Conservation (phyloP, 2,113 vertebrate species). For the Opisthocomus hoazin region DNA sequence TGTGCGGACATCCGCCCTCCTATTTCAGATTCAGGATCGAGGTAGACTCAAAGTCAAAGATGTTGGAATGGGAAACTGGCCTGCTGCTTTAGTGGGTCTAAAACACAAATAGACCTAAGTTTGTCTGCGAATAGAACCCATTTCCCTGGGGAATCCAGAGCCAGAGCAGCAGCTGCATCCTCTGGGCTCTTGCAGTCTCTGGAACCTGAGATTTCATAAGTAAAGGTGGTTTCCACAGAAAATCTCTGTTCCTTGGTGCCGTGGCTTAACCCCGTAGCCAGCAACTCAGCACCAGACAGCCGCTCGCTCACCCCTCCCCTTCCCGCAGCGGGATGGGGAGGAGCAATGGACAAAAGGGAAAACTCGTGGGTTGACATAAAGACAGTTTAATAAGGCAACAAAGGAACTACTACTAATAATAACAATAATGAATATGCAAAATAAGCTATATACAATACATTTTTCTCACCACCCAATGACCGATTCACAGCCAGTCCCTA, state of each 20-base stretch:
- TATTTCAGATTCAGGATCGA: background rate
- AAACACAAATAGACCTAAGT: background rate
- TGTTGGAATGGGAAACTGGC: fast-evolving
- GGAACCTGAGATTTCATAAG: fast-evolving
- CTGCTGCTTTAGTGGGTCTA: background rate
- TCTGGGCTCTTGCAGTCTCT: background rate
- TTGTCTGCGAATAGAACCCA: background rate
- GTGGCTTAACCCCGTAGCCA: no score
- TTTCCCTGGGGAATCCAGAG: background rate
- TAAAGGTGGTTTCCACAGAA: background rate
- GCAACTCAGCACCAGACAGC: no score
- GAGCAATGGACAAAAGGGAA: no score
- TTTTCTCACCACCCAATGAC: no score
- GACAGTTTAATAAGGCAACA: no score
- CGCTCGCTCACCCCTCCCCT: no score
- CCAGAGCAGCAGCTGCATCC: background rate
- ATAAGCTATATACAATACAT: no score
- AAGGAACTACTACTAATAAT: no score
- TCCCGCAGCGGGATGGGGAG: no score
- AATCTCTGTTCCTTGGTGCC: background rate
- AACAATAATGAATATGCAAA: no score
- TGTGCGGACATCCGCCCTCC: background rate
- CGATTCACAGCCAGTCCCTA: no score
- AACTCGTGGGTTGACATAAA: no score
- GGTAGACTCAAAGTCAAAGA: background rate